Conservation (phyloP, 1,140 invertebrate species). For the Tetramorium simillimum region DNA sequence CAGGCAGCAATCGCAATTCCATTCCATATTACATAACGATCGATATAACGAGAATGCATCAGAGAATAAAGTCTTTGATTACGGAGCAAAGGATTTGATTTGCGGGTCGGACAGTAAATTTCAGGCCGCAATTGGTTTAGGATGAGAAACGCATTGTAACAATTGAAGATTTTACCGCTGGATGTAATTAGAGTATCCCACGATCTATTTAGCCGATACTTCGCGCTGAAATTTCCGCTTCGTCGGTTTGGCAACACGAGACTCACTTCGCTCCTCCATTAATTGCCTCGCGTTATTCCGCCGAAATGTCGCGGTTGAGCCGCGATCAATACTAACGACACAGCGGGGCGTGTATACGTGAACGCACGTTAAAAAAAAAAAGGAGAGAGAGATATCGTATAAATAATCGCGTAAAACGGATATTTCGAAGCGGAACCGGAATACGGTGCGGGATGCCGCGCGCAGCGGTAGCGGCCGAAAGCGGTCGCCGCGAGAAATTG, state of each 20-base stretch:
- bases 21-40: background rate
- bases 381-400: slow-evolving; percentile 1
- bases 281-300: slow-evolving; percentile 49
- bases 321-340: slow-evolving; percentile 47
- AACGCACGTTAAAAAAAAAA: slow-evolving; percentile 33
- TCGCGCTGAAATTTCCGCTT: slow-evolving; percentile 10
- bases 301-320: slow-evolving; percentile 29
- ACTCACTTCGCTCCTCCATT: slow-evolving; percentile 11
- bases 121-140: background rate
- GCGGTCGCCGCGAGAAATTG: slow-evolving; percentile 22
- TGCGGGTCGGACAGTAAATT: background rate
- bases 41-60: background rate
- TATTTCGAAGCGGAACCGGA: background rate
- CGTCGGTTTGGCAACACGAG: slow-evolving; percentile 1
- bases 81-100: background rate
- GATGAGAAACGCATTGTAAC: background rate
- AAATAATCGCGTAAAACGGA: slow-evolving; percentile 38
- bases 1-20: background rate
- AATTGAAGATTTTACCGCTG: slow-evolving; percentile 1
- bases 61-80: background rate
- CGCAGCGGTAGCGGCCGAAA: background rate
- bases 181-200: background rate
- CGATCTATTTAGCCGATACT: slow-evolving; percentile 24
- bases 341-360: background rate
- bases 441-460: background rate